A percentile compares a stretch with the other conserved stretches of the same genome.
Conservation (phyloP, 2,113 vertebrate genomes). For the Grammomys surdaster region DNA sequence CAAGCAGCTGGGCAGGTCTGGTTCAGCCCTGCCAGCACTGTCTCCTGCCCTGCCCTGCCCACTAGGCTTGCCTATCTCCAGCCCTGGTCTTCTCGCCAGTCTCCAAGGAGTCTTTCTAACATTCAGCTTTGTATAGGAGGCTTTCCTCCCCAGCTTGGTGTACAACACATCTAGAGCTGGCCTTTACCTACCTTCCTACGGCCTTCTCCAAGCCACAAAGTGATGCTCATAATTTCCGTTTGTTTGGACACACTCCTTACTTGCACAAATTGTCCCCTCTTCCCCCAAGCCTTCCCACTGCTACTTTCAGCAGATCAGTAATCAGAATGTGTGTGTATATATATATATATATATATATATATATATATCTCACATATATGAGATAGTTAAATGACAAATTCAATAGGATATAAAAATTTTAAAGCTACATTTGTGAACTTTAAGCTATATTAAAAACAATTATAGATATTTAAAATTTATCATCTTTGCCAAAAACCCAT, state of each 20-base stretch:
- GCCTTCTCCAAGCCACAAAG: neutral
- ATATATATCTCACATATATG: neutral
- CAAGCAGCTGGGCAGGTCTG: neutral
- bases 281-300: neutral
- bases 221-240: neutral
- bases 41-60: neutral
- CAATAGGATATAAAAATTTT: neutral
- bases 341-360: neutral
- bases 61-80: neutral
- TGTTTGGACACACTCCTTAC: neutral
- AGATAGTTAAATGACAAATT: neutral
- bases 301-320: neutral
- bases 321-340: neutral
- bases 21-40: neutral
- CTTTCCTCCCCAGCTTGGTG: neutral
- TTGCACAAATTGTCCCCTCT: neutral
- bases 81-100: no score
- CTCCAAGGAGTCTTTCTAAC: neutral
- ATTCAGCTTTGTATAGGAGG: neutral
- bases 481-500: neutral
- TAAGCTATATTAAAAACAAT: no score
- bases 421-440: neutral
- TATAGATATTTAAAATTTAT: neutral
- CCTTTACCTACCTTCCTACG: no score
- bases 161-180: neutral